Percentiles rank a stretch among this genome's conserved stretches.
These are phyloP conservation scores for Schizotus pectinicornis DNA, from an alignment of 2,888 invertebrate species.

Conservation along the genomic window DNA sequence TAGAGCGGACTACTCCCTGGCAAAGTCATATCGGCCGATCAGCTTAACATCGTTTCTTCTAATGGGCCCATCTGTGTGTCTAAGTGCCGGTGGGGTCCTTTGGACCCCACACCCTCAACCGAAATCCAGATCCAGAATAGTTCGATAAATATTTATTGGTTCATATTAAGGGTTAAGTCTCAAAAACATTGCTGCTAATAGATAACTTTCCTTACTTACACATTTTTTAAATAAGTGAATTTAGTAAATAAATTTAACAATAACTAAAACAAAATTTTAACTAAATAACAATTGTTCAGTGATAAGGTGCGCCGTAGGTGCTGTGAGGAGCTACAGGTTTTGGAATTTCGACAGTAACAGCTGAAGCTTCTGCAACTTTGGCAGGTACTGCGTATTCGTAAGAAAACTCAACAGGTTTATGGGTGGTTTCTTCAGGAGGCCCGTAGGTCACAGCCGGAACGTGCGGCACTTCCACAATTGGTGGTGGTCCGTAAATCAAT, in stretches of 20 bases:
- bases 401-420: conserved; percentile 7
- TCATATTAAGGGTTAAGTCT: no score
- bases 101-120: no score
- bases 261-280: background rate
- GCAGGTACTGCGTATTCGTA: conserved; percentile 15
- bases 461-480: background rate
- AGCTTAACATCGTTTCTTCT: no score
- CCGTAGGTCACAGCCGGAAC: background rate
- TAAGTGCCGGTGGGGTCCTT: no score
- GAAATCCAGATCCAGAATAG: no score
- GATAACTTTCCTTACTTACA: no score
- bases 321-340: conserved; percentile 5
- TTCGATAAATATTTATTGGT: no score
- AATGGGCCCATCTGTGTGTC: no score
- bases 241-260: background rate
- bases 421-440: background rate
- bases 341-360: background rate
- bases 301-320: background rate
- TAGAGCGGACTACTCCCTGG: no score
- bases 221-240: no score
- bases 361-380: background rate
- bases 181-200: no score
- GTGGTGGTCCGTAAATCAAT: background rate
- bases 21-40: no score
- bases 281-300: background rate